Evolutionary conservation across 1,140 invertebrate genomes (phyloP).

Genomic region (Nautilus pompilius): DNA sequence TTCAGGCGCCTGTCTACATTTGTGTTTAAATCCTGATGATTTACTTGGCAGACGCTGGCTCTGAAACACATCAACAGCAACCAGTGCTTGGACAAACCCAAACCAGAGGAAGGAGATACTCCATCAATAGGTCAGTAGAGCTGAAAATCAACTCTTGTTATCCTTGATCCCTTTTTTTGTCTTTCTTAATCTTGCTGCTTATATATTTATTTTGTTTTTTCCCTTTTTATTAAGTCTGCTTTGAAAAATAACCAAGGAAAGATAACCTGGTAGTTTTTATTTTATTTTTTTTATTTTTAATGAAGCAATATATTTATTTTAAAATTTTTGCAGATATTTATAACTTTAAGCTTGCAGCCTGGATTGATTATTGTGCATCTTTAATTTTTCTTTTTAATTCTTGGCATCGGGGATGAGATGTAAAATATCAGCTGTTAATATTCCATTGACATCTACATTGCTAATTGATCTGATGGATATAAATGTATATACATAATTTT

Average conservation of each 20-base stretch:
- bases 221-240: neutral
- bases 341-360: no score
- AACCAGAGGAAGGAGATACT: constrained; percentile 34
- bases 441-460: no score
- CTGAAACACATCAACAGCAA: constrained; percentile 48
- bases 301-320: neutral
- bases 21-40: neutral
- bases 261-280: neutral
- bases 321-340: no score
- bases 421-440: no score
- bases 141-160: neutral
- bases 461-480: no score
- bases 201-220: neutral
- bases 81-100: constrained; percentile 45
- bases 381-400: no score
- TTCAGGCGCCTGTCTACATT: neutral
- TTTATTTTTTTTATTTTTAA: neutral
- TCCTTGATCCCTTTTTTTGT: neutral
- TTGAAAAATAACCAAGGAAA: neutral
- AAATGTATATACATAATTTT: no score
- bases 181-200: neutral
- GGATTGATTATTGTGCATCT: no score
- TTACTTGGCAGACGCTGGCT: constrained; percentile 35
- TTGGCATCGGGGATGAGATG: no score
- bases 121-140: constrained; percentile 37